Conservation (phyloP, 2,888 invertebrate genomes). For the Notocelia uddmanniana region DNA sequence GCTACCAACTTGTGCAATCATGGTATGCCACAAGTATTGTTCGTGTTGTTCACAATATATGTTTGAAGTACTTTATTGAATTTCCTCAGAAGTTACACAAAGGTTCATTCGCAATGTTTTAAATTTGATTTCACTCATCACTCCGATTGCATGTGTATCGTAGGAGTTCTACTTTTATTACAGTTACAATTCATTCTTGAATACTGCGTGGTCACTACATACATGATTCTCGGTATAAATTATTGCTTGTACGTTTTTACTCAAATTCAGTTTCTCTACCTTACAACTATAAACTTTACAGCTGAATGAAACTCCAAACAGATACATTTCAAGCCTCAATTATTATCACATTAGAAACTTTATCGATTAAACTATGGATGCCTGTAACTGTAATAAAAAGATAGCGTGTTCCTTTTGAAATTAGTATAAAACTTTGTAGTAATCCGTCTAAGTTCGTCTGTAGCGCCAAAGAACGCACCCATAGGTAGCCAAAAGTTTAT, state of each 20-base stretch:
- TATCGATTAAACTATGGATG: conserved; percentile 6
- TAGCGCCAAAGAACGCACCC: conserved; percentile 56
- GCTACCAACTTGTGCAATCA: conserved; percentile 25
- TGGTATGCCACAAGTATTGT: conserved; percentile 5
- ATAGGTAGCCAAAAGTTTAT: conserved; percentile 74
- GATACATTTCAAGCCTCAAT: neutral
- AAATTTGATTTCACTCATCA: conserved; percentile 19
- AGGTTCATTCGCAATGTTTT: conserved; percentile 30
- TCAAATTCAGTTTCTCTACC: too few relatives aligned
- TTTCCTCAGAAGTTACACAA: conserved; percentile 32
- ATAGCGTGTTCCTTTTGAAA: conserved; percentile 35
- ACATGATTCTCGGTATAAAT: too few relatives aligned
- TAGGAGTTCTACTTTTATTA: neutral
- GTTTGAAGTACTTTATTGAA: conserved; percentile 26
- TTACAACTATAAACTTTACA: neutral
- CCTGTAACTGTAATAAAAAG: conserved; percentile 1
- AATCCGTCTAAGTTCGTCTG: conserved; percentile 35
- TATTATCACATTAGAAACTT: conserved; percentile 23
- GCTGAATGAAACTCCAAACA: neutral
- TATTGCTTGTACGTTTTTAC: too few relatives aligned
- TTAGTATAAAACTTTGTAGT: conserved; percentile 31
- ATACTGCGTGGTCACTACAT: too few relatives aligned
- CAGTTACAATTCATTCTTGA: neutral
- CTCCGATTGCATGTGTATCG: conserved; percentile 1
- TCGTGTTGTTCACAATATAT: conserved; percentile 2